Evolutionary conservation across 2,797 vertebrate genomes (phyloP).

Genomic region (Poeciliopsis infans): DNA sequence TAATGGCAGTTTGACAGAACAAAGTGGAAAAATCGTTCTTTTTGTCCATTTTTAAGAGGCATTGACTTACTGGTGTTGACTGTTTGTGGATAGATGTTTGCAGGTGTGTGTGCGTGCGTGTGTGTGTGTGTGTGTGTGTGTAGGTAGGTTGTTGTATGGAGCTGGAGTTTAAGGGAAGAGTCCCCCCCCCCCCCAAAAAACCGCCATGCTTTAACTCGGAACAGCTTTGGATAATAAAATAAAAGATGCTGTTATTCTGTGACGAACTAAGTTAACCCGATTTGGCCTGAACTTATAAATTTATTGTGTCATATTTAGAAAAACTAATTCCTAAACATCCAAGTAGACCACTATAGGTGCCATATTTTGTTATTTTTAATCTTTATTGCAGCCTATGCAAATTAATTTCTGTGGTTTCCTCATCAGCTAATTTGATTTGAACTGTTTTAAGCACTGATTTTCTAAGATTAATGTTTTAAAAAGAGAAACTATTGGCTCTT

Average conservation of each 20-base stretch:
- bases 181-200: slow-evolving; percentile 15
- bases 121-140: slow-evolving; percentile 4
- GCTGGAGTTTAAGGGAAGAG: slow-evolving; percentile 53
- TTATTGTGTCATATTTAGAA: slow-evolving; percentile 57
- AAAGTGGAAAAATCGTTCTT: slow-evolving; percentile 39
- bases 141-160: slow-evolving; percentile 41
- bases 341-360: neutral
- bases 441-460: slow-evolving; percentile 62
- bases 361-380: slow-evolving; percentile 43
- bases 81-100: slow-evolving; percentile 50
- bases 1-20: slow-evolving; percentile 55
- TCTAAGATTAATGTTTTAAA: slow-evolving; percentile 20
- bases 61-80: slow-evolving; percentile 47
- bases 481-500: slow-evolving; percentile 38
- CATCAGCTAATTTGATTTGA: slow-evolving; percentile 49
- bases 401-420: slow-evolving; percentile 59
- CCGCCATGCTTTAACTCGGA: slow-evolving; percentile 44
- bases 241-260: slow-evolving; percentile 50
- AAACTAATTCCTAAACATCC: neutral
- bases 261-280: slow-evolving; percentile 35
- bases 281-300: slow-evolving; percentile 45
- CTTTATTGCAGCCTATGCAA: slow-evolving; percentile 70
- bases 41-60: slow-evolving; percentile 40
- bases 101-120: slow-evolving; percentile 53
- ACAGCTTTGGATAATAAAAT: slow-evolving; percentile 50